These are phyloP conservation scores for Corydoras maculifer DNA, from an alignment of 2,113 vertebrate species.

Conservation along the genomic window DNA sequence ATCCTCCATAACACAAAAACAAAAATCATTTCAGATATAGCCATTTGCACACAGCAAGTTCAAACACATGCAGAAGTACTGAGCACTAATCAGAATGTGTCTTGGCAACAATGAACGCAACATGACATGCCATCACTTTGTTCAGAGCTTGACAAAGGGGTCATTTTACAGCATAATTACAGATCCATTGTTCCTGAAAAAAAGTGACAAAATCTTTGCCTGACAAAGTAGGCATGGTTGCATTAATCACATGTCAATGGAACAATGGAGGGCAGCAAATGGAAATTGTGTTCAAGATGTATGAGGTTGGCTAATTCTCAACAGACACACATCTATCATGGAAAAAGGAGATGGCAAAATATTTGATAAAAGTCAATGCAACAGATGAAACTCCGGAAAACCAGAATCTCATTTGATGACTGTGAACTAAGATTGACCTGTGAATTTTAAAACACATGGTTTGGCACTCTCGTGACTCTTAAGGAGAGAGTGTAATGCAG, in stretches of 20 bases:
- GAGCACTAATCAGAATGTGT: slow-evolving; percentile 34
- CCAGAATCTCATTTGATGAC: slow-evolving; percentile 8
- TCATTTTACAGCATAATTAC: slow-evolving; percentile 47
- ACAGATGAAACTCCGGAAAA: slow-evolving; percentile 6
- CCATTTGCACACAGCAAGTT: not conserved
- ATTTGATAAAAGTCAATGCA: slow-evolving; percentile 6
- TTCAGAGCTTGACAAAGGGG: slow-evolving; percentile 33
- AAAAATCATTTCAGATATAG: too few relatives aligned
- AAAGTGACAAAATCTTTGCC: slow-evolving; percentile 27
- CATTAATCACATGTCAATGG: slow-evolving; percentile 38
- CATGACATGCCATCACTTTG: slow-evolving; percentile 38
- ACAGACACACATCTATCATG: not conserved
- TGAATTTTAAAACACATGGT: slow-evolving; percentile 18
- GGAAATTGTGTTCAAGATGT: slow-evolving; percentile 32
- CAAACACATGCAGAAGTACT: slow-evolving; percentile 1
- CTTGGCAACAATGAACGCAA: slow-evolving; percentile 37
- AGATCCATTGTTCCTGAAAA: slow-evolving; percentile 40
- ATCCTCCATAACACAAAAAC: too few relatives aligned
- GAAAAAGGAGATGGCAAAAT: too few relatives aligned
- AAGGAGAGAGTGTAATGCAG: slow-evolving; percentile 16
- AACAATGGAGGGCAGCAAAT: slow-evolving; percentile 28
- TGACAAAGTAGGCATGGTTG: slow-evolving; percentile 32
- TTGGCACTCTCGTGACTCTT: slow-evolving; percentile 6
- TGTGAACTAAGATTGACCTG: slow-evolving; percentile 28
- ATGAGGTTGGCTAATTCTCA: slow-evolving; percentile 21